Base-by-base conservation (phyloP, 2,888 invertebrate species). In the Pimpla rufipes region DNA sequence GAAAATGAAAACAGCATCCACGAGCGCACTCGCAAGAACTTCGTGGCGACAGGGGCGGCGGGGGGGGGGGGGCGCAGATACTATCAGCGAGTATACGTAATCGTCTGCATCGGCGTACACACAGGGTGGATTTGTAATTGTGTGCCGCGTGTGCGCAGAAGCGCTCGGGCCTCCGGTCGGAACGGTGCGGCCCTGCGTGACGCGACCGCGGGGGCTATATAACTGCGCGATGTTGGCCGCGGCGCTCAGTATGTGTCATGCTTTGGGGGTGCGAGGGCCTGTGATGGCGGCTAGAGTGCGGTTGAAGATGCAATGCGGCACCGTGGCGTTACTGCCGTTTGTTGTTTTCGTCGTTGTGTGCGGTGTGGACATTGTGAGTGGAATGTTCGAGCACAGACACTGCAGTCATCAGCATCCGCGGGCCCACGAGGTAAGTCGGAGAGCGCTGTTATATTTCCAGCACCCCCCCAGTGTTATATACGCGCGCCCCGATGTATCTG, bases 391-490 rank as follows among this genome's bases (percentile, higher is more conserved):
- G 85, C 92, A 92, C 85, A 90, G 90, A 29, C 92, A 93, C 59
- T 96, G 96, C 92, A 95, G 94, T 68, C 96, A 96, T 88, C 94
- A 95, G 84, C 96, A 96, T 92, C 96, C 96, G 2, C 95, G 95
- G 90, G 95, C 94, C 77, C 95, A 96, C 90, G 96, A 96, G 95
- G 96, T 96, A 91, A 94, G 94, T 94, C 55, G n/a, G n/a, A n/a
- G n/a, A n/a, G n/a, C n/a, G 73, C 3, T 0, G 4, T n/a, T 16
- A 55, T 0, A 10, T 18, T 42, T 62, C 59, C n/a, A n/a, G n/a
- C n/a, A n/a, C n/a, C n/a, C n/a, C 3, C 21, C 23, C 42, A 37
- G 45, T 8, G 13, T 42, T 29, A 11, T 45, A n/a, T 13, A 35
- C 8, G 16, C 16, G 23, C 23, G 57, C 18, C 45, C 45, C 29